phyloP scores from a whole-genome alignment of 1,140 invertebrate genomes.

The Euwallacea similis region DNA sequence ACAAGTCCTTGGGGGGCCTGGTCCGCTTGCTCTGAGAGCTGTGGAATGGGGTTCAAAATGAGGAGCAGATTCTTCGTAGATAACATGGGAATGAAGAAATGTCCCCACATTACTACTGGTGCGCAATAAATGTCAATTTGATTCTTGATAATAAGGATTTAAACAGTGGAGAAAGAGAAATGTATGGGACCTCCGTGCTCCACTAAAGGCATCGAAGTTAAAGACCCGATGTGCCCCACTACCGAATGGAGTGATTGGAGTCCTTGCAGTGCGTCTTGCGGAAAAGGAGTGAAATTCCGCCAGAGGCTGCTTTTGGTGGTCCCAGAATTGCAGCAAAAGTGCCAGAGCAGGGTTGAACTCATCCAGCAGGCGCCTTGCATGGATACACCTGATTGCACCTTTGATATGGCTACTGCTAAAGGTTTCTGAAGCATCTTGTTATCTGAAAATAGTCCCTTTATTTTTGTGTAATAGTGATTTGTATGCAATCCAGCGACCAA shows the following conservation, averaged over 20 bases:
- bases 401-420: slow-evolving; percentile 74
- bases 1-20: slow-evolving; percentile 76
- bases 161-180: slow-evolving; percentile 69
- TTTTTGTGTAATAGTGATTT: slow-evolving; percentile 64
- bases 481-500: slow-evolving; percentile 68
- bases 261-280: slow-evolving; percentile 72
- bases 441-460: background rate
- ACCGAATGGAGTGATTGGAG: slow-evolving; percentile 75
- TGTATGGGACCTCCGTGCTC: slow-evolving; percentile 70
- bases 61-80: slow-evolving; percentile 73
- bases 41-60: slow-evolving; percentile 77
- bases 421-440: slow-evolving; percentile 52
- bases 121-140: slow-evolving; percentile 11
- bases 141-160: slow-evolving; percentile 3
- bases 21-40: slow-evolving; percentile 81
- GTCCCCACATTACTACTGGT: slow-evolving; percentile 65
- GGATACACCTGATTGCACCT: slow-evolving; percentile 66
- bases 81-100: slow-evolving; percentile 75
- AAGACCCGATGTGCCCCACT: slow-evolving; percentile 66
- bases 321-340: slow-evolving; percentile 61
- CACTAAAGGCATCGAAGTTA: slow-evolving; percentile 57
- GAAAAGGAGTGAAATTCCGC: slow-evolving; percentile 69
- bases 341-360: slow-evolving; percentile 63
- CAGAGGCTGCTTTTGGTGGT: slow-evolving; percentile 69
- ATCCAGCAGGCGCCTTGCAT: slow-evolving; percentile 67